Conservation (phyloP, 2,888 invertebrate genomes). For the Acholoe squamosa region DNA sequence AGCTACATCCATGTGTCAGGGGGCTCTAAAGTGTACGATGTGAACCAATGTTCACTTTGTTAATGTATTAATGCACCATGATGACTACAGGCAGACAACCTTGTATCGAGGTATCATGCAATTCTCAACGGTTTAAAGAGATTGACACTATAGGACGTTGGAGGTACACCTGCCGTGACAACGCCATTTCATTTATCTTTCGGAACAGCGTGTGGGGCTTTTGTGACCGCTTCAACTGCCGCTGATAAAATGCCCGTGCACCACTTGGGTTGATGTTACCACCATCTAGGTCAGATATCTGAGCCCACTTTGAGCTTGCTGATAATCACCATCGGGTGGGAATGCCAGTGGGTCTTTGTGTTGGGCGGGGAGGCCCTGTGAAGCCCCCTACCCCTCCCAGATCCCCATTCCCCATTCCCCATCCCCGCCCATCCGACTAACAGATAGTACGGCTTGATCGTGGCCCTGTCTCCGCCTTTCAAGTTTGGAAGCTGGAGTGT, state of each 20-base stretch:
- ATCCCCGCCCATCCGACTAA: too few species aligned
- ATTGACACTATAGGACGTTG: neutral
- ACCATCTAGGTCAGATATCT: neutral
- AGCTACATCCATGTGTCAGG: too few species aligned
- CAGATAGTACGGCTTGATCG: too few species aligned
- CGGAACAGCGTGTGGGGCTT: neutral
- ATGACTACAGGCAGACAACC: too few species aligned
- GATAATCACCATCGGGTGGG: neutral
- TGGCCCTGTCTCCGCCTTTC: too few species aligned
- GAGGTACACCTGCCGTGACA: neutral
- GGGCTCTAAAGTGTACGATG: too few species aligned
- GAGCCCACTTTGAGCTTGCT: neutral
- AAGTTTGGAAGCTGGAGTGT: neutral
- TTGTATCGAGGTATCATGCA: too few species aligned
- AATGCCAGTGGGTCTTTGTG: neutral
- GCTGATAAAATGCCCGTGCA: neutral
- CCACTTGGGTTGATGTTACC: neutral
- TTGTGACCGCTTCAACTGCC: neutral
- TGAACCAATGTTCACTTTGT: too few species aligned
- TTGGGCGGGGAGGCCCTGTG: neutral
- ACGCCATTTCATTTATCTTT: constrained; percentile 24
- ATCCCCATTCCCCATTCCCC: too few species aligned
- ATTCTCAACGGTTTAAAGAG: too few species aligned
- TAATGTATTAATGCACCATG: too few species aligned
- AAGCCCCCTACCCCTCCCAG: too few species aligned